Evolutionary conservation across 37 sponge, comb jelly and placozoan species (phyloP).

Genomic region (Theonella swinhoei): DNA sequence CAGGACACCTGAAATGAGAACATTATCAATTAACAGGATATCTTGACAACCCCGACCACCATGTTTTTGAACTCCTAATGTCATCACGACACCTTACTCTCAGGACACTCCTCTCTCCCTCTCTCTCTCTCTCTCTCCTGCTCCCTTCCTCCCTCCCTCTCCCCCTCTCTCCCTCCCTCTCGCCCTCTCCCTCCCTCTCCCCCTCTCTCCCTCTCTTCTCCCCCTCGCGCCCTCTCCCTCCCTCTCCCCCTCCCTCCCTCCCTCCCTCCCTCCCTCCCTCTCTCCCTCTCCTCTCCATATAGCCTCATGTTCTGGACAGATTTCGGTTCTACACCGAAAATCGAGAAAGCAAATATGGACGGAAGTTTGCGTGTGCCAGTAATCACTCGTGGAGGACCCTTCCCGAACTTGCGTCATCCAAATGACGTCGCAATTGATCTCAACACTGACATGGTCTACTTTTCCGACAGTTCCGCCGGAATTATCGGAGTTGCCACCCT

Average conservation of each 20-base stretch:
- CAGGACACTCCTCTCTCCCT: not conserved
- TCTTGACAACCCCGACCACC: too few relatives aligned
- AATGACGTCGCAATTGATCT: not conserved
- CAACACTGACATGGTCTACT: not conserved
- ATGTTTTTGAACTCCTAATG: too few relatives aligned
- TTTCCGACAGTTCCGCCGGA: not conserved
- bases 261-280: slow-evolving; percentile 11
- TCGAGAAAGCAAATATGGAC: not conserved
- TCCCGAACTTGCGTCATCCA: not conserved
- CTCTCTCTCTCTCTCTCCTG: not conserved
- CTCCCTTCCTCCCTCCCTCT: not conserved
- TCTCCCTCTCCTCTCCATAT: not conserved
- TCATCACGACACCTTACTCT: too few relatives aligned
- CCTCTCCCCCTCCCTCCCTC: slow-evolving; percentile 14
- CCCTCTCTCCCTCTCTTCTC: not conserved
- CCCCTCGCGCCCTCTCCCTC: too few relatives aligned
- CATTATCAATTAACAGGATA: too few relatives aligned
- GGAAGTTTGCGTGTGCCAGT: not conserved
- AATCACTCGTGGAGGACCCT: not conserved
- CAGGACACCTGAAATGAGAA: too few relatives aligned
- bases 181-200: not conserved
- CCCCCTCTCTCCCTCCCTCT: slow-evolving; percentile 12
- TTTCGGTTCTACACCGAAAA: not conserved
- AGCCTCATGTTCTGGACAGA: not conserved
- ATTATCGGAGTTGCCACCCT: not conserved